Conservation (phyloP, 2,888 invertebrate genomes). For the Digitonthophagus gazella region DNA sequence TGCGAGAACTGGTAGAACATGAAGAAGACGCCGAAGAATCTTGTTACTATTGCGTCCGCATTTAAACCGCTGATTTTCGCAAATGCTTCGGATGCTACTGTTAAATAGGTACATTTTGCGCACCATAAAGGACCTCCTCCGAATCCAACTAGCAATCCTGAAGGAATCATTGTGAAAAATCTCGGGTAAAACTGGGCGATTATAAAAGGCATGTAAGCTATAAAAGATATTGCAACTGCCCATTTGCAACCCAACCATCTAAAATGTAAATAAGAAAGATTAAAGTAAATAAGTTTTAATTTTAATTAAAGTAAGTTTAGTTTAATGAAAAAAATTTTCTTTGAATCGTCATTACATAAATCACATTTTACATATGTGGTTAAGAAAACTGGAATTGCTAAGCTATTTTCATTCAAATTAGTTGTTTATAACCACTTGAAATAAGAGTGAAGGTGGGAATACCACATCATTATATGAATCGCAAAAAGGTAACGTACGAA, state of each 20-base stretch:
- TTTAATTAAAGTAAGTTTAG: too few relatives aligned
- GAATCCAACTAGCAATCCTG: slow-evolving; percentile 79
- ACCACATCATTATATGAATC: not conserved
- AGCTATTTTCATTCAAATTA: not conserved
- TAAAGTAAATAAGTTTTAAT: not conserved
- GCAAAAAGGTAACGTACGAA: too few relatives aligned
- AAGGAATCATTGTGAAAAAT: slow-evolving; percentile 80
- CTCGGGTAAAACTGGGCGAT: slow-evolving; percentile 86
- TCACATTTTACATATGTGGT: not conserved
- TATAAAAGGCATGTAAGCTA: slow-evolving; percentile 90
- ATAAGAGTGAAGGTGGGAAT: not conserved
- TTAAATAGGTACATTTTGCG: slow-evolving; percentile 91
- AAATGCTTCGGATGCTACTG: slow-evolving; percentile 79
- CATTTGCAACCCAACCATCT: slow-evolving; percentile 90
- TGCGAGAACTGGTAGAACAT: slow-evolving; percentile 96
- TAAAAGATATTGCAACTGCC: slow-evolving; percentile 80
- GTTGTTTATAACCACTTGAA: not conserved
- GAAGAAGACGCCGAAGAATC: slow-evolving; percentile 94
- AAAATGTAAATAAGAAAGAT: not conserved
- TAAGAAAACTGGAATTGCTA: not conserved
- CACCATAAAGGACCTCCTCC: slow-evolving; percentile 95
- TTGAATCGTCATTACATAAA: not conserved
- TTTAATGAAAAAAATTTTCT: not conserved
- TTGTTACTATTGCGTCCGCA: slow-evolving; percentile 77
- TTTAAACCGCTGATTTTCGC: slow-evolving; percentile 66